Conservation (phyloP, 2,113 vertebrate species). For the Spea multiplicata region DNA sequence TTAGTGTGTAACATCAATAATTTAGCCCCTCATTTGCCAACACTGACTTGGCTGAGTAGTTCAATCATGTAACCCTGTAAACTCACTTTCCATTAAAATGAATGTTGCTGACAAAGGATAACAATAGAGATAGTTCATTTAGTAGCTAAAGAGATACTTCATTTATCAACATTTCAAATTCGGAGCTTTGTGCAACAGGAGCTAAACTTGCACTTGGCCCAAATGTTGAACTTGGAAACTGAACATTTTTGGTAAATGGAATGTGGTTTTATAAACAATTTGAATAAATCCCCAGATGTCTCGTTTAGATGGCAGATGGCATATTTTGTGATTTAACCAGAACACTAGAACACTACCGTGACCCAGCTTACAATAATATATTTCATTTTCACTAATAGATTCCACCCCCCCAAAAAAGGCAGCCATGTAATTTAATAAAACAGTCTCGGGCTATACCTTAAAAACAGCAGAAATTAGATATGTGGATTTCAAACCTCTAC, state of each 20-base stretch:
- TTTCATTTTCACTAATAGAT: too few relatives aligned
- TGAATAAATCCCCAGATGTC: too few relatives aligned
- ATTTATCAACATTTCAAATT: slow-evolving; percentile 88
- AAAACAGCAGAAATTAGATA: too few relatives aligned
- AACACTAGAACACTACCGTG: too few relatives aligned
- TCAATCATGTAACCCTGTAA: slow-evolving; percentile 89
- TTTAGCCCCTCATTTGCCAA: slow-evolving; percentile 89
- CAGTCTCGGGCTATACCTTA: too few relatives aligned
- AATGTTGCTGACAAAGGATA: slow-evolving; percentile 90
- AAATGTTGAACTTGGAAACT: slow-evolving; percentile 28
- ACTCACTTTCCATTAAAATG: slow-evolving; percentile 89
- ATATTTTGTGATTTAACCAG: too few relatives aligned
- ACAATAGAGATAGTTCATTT: slow-evolving; percentile 87
- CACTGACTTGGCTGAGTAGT: slow-evolving; percentile 85
- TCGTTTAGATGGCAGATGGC: too few relatives aligned
- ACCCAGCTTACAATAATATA: too few relatives aligned
- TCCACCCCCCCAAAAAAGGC: too few relatives aligned
- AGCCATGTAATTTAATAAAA: too few relatives aligned
- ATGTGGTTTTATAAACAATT: too few relatives aligned
- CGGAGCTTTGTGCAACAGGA: slow-evolving; percentile 78
- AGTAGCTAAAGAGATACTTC: slow-evolving; percentile 87
- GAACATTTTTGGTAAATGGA: background rate
- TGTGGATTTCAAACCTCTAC: too few relatives aligned
- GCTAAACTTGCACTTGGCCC: slow-evolving; percentile 65
- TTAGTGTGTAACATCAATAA: slow-evolving; percentile 92